Base-by-base conservation (phyloP, 2,888 invertebrate species). In the Drosophila mettleri region DNA sequence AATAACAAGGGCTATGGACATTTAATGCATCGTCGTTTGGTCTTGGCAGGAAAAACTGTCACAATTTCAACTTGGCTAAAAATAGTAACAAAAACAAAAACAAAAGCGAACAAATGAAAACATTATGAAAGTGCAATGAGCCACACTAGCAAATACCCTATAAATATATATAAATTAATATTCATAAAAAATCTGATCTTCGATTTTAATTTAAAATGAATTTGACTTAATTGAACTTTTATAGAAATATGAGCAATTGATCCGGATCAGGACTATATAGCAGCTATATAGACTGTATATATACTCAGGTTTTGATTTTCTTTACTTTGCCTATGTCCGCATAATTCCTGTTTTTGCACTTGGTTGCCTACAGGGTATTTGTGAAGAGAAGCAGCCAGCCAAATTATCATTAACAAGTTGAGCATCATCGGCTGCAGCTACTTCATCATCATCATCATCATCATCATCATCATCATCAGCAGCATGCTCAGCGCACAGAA, bases 31-130 rank as follows among this genome's bases (percentile, higher is more conserved):
- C 43, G 34, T 45, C 66, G 61, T 59, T 65, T 62, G 59, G 54
- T 72, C 54, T 76, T 61, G 78, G 69, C 71, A 69, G 76, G 76
- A 72, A 68, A 75, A 80, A 80, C 77, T 88, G 88, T 88, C 86
- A 85, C 84, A 88, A 88, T 83, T 88, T 88, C 78, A 78, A 67
- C 80, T 77, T 61, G 65, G 75, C 78, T 85, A 88, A 83, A 88
- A 83, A 85, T 85, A 85, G 88, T 68, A 71, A 64, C 61, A 65
- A 58, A 54, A 68, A 33, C 34, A 51, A 49, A 48, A 36, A 53
- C 65, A 59, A 49, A 43, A 39, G 18, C 54, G 53, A 53, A 2
- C 48, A 48, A 48, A 33, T 48, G 48, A 20, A 14, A 18, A 48
- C 20, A 5, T 3, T 8, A 61, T n/a, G 58, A 27, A 62, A 63